Percentiles rank a stretch among this genome's conserved stretches.
These are phyloP conservation scores for Platycnemis pennipes DNA, from an alignment of 2,888 invertebrate species.

Conservation along the genomic window DNA sequence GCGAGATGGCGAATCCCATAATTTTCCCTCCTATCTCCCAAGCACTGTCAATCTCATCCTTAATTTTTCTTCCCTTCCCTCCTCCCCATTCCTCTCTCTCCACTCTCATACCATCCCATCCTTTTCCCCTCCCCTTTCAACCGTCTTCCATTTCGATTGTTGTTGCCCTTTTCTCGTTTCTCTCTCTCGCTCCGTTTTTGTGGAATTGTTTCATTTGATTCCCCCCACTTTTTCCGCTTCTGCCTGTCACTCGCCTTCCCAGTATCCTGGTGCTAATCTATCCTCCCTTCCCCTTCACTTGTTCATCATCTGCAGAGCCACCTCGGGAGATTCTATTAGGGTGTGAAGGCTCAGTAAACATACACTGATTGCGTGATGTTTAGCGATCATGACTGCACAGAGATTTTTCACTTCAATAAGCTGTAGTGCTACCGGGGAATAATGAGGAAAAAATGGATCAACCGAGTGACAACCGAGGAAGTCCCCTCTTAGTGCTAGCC, in stretches of 20 bases:
- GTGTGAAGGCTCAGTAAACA: too few species aligned
- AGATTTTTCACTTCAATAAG: too few species aligned
- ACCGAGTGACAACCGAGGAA: too few species aligned
- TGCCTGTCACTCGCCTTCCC: not conserved
- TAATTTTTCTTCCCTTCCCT: not conserved
- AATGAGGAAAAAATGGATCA: too few species aligned
- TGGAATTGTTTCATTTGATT: not conserved
- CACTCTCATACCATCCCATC: not conserved
- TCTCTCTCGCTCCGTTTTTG: not conserved
- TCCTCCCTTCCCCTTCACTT: too few species aligned
- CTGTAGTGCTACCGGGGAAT: too few species aligned
- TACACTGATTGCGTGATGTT: too few species aligned
- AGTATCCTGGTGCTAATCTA: too few species aligned
- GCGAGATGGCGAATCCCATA: not conserved
- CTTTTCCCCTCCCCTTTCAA: not conserved
- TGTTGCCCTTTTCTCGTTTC: not conserved
- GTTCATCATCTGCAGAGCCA: too few species aligned
- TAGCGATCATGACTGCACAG: too few species aligned
- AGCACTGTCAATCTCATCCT: conserved; percentile 7
- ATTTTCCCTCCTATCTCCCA: not conserved
- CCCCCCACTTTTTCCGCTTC: not conserved
- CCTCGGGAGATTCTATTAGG: too few species aligned
- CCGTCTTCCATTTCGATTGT: not conserved
- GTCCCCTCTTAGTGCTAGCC: too few species aligned
- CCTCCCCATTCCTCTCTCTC: not conserved